Base-by-base conservation (phyloP, 2,797 vertebrate species). In the Paguma larvata region DNA sequence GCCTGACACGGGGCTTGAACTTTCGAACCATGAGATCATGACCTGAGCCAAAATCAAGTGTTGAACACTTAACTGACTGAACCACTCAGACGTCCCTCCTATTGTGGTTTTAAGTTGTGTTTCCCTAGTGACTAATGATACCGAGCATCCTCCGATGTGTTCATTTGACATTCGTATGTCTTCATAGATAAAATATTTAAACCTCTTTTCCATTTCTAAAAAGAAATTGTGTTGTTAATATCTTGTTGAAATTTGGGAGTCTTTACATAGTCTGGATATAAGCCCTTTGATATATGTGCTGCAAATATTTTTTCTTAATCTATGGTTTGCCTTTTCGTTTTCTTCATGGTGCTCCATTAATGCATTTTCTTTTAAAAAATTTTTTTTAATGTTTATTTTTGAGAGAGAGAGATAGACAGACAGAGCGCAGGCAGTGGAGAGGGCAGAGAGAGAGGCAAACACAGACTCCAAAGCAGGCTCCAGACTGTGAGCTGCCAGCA, bases 301-400 rank as follows among this genome's bases (percentile, higher is more conserved):
- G 44, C 30, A 77, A 87, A 82, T 62, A 53, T 70, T 78, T 91
- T 90, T 53, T 85, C 56, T 90, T 85, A 90, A 67, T 30, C 56
- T 62, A 7, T 89, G 13, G 13, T 32, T 90, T 93, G n/a, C 38
- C 30, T 62, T 80, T 87, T 84, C 5, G n/a, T 27, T 27, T 85
- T 77, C 18, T 92, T 79, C 34, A 10, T 67, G 32, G 38, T 86
- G 27, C 41, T 46, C 72, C 72, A 46, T 75, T 75, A 75, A 46
- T 75, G 72, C 72, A 75, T 75, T 96, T 91, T 87, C 44, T 15
- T 56, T 59, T 59, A 38, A 38, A 19, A 6, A 13, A 23, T 3
- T 8, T 59, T 21, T 59, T 23, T 23, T 59, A 59, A 59, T 9
- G 21, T 59, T 23, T 59, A 23, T 59, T 59, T 59, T 23, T 59